Conservation (phyloP, 2,888 invertebrate species). For the Amphipyra berbera region DNA sequence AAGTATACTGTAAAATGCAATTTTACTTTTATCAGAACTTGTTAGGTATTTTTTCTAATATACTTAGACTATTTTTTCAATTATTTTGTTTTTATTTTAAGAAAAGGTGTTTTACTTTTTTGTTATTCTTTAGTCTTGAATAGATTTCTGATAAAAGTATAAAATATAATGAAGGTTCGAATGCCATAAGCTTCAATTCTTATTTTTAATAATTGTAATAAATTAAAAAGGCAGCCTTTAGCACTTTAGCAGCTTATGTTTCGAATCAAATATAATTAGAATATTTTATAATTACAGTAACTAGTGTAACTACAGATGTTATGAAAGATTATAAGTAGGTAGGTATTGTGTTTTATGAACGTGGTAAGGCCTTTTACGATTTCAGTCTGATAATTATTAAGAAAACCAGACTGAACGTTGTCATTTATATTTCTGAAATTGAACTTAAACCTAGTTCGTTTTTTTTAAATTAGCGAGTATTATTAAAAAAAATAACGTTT, state of each 20-base stretch:
- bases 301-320: slow-evolving; percentile 46
- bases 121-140: too few species aligned
- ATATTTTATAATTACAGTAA: slow-evolving; percentile 31
- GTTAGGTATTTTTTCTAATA: neutral
- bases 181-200: slow-evolving; percentile 36
- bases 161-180: slow-evolving; percentile 20
- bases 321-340: slow-evolving; percentile 19
- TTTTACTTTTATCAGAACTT: slow-evolving; percentile 41
- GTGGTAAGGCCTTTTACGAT: slow-evolving; percentile 19
- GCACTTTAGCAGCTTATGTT: slow-evolving; percentile 41
- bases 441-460: too few species aligned
- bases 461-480: too few species aligned
- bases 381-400: neutral
- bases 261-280: slow-evolving; percentile 24
- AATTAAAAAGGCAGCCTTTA: slow-evolving; percentile 16
- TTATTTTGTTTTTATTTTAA: neutral
- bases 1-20: slow-evolving; percentile 24
- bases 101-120: too few species aligned
- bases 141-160: slow-evolving; percentile 40
- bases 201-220: slow-evolving; percentile 13
- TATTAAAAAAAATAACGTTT: too few species aligned
- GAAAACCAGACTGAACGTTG: too few species aligned
- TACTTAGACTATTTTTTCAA: neutral
- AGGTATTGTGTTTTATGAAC: slow-evolving; percentile 18
- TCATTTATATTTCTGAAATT: too few species aligned